Evolutionary conservation across 2,888 invertebrate genomes (phyloP).

Genomic region (Oscheius sp.): DNA sequence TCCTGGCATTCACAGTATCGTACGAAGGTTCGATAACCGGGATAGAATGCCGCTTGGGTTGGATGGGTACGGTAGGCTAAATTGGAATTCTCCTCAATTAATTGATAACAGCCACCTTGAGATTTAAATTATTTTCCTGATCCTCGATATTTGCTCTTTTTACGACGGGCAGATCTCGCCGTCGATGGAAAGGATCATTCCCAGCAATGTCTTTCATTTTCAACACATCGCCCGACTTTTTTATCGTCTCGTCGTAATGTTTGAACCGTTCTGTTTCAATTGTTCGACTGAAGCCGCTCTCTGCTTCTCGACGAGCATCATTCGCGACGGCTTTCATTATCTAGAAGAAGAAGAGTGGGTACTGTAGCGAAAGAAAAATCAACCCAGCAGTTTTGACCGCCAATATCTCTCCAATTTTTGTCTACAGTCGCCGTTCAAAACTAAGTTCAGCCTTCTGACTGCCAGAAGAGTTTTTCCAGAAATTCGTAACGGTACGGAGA

Average conservation of each 20-base stretch:
- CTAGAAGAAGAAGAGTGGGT: slow-evolving; percentile 32
- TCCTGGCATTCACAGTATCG: slow-evolving; percentile 37
- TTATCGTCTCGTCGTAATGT: slow-evolving; percentile 39
- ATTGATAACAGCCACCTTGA: neutral
- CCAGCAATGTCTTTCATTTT: slow-evolving; percentile 34
- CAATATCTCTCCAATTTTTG: too few relatives aligned
- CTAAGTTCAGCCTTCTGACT: too few relatives aligned
- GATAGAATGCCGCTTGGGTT: slow-evolving; percentile 37
- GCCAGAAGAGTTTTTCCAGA: too few relatives aligned
- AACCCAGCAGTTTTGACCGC: too few relatives aligned
- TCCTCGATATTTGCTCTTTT: slow-evolving; percentile 6
- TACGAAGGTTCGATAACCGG: slow-evolving; percentile 25
- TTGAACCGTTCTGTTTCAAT: slow-evolving; percentile 37
- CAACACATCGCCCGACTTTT: slow-evolving; percentile 28
- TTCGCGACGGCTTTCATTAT: slow-evolving; percentile 49
- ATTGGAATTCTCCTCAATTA: neutral
- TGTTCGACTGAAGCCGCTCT: slow-evolving; percentile 41
- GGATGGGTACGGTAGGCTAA: slow-evolving; percentile 37
- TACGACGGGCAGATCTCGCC: slow-evolving; percentile 1
- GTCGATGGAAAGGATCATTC: slow-evolving; percentile 32
- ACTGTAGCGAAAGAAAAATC: neutral
- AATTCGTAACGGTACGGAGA: too few relatives aligned
- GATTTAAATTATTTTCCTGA: slow-evolving; percentile 15
- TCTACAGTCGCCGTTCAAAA: too few relatives aligned
- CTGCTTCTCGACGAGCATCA: slow-evolving; percentile 46